phyloP scores from a whole-genome alignment of 2,113 vertebrate genomes.

The Paraplagusia blochii region DNA sequence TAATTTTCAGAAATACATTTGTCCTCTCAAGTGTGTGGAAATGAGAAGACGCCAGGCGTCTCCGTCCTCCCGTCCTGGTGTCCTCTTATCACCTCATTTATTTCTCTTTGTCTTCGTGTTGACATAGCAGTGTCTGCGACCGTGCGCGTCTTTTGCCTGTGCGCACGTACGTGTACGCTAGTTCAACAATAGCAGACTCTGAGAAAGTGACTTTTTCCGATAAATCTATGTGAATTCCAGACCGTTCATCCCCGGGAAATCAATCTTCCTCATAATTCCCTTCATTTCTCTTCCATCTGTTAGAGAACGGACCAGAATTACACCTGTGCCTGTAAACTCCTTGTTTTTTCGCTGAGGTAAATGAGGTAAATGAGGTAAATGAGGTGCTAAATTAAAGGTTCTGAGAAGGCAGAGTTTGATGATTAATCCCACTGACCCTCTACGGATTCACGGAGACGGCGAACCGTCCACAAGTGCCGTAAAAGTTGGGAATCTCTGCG shows the following conservation, averaged over 20 bases:
- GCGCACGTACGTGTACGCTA: constrained; percentile 34
- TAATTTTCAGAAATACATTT: constrained; percentile 21
- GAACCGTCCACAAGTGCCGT: constrained; percentile 17
- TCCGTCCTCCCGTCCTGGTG: constrained; percentile 9
- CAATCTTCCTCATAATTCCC: constrained; percentile 76
- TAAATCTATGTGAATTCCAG: constrained; percentile 68
- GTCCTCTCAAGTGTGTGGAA: constrained; percentile 5
- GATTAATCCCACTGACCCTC: constrained; percentile 39
- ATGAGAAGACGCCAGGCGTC: constrained; percentile 12
- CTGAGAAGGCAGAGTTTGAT: constrained; percentile 44
- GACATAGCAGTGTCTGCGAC: constrained; percentile 25
- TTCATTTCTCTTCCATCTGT: constrained; percentile 74
- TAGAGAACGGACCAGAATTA: constrained; percentile 69
- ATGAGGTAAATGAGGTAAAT: constrained; percentile 73
- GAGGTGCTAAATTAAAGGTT: constrained; percentile 76
- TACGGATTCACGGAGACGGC: constrained; percentile 17
- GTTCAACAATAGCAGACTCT: constrained; percentile 66
- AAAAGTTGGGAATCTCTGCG: too few relatives aligned
- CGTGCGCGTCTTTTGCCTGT: background rate
- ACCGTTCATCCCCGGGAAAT: constrained; percentile 72
- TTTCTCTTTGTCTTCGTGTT: constrained; percentile 31
- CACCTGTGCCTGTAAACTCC: constrained; percentile 66
- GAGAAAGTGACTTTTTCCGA: constrained; percentile 64
- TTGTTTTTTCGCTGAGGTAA: constrained; percentile 71
- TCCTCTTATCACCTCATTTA: constrained; percentile 23